A percentile compares a stretch with the other conserved stretches of the same genome.
These are phyloP conservation scores for Teleopsis dalmanni DNA, from an alignment of 1,140 invertebrate genomes.

Conservation along the genomic window DNA sequence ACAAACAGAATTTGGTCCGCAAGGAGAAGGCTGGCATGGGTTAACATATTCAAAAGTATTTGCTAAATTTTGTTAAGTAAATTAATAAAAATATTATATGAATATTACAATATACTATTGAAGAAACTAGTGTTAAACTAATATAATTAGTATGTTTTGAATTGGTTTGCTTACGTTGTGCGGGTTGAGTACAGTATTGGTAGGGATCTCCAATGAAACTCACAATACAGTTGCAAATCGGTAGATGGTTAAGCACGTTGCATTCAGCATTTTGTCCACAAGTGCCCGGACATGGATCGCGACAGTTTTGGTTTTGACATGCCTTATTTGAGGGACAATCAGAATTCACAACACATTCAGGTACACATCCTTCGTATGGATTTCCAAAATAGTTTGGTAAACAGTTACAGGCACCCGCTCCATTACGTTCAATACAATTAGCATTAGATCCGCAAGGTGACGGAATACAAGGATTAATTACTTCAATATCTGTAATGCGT, in stretches of 20 bases:
- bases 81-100: not conserved
- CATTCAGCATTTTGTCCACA: slow-evolving; percentile 69
- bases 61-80: slow-evolving; percentile 21
- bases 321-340: slow-evolving; percentile 62
- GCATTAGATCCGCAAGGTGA: slow-evolving; percentile 73
- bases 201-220: slow-evolving; percentile 65
- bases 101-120: not conserved
- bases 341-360: slow-evolving; percentile 64
- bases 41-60: slow-evolving; percentile 45
- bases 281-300: slow-evolving; percentile 66
- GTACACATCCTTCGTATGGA: slow-evolving; percentile 65
- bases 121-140: not conserved
- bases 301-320: slow-evolving; percentile 66
- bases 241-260: slow-evolving; percentile 64
- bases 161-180: slow-evolving; percentile 49
- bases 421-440: slow-evolving; percentile 56
- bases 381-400: slow-evolving; percentile 59
- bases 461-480: slow-evolving; percentile 58
- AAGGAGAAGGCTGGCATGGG: slow-evolving; percentile 58
- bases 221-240: slow-evolving; percentile 60
- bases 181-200: slow-evolving; percentile 49
- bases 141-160: not conserved
- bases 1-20: slow-evolving; percentile 59
- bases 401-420: slow-evolving; percentile 65
- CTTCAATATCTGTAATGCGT: slow-evolving; percentile 43